phyloP scores from a whole-genome alignment of 2,888 invertebrate genomes.

The Ommatoiulus sabulosus region DNA sequence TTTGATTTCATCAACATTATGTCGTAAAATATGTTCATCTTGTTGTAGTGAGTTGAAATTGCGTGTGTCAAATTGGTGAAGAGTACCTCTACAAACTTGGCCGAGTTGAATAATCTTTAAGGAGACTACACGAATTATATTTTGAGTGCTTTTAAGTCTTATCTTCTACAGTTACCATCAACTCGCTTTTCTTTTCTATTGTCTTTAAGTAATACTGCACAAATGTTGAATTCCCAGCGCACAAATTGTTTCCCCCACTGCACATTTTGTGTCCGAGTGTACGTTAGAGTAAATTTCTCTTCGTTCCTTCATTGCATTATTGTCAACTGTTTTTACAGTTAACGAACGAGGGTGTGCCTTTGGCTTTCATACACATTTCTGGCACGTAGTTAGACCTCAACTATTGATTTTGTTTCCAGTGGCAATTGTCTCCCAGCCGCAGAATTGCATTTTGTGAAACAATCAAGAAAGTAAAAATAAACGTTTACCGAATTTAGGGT shows the following conservation, averaged over 20 bases:
- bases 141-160: background rate
- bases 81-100: no score
- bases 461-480: slow-evolving; percentile 43
- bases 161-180: background rate
- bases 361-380: slow-evolving; percentile 43
- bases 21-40: no score
- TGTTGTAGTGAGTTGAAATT: no score
- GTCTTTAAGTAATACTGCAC: background rate
- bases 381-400: slow-evolving; percentile 40
- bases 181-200: background rate
- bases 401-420: slow-evolving; percentile 36
- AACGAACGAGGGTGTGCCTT: slow-evolving; percentile 34
- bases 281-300: slow-evolving; percentile 9
- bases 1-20: no score
- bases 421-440: slow-evolving; percentile 32
- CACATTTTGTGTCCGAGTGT: slow-evolving; percentile 16
- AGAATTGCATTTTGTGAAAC: slow-evolving; percentile 36
- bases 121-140: background rate
- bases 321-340: slow-evolving; percentile 43
- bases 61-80: no score
- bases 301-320: slow-evolving; percentile 11
- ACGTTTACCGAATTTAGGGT: slow-evolving; percentile 43
- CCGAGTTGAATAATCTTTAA: background rate
- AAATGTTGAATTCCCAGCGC: background rate
- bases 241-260: slow-evolving; percentile 23